Percentiles rank a stretch among this genome's conserved stretches.
Evolutionary conservation across 2,113 vertebrate species (phyloP).

Genomic region (Limnothrissa miodon): DNA sequence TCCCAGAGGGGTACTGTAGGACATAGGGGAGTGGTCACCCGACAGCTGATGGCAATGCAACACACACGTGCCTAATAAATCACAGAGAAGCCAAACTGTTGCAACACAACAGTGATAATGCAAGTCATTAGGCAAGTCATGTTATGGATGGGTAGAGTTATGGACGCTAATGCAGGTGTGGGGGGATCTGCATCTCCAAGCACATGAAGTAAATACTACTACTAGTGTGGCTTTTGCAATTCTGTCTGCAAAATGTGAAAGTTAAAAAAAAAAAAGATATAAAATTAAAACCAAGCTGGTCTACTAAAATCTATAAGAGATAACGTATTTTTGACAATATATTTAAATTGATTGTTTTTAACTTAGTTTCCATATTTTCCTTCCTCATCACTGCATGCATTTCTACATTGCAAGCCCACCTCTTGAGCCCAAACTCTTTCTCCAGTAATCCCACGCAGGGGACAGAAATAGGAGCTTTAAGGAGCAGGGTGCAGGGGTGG

Average conservation of each 20-base stretch:
- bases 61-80: conserved; percentile 39
- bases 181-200: conserved; percentile 37
- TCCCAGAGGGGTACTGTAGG: conserved; percentile 15
- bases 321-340: neutral
- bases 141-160: no score
- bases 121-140: conserved; percentile 50
- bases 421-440: neutral
- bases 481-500: neutral
- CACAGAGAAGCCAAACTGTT: conserved; percentile 47
- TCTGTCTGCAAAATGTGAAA: neutral
- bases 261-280: conserved; percentile 44
- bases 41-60: conserved; percentile 34
- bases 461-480: neutral
- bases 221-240: neutral
- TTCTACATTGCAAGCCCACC: neutral
- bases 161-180: conserved; percentile 46
- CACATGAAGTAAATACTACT: conserved; percentile 48
- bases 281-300: conserved; percentile 34
- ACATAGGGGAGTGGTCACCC: conserved; percentile 25
- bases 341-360: neutral
- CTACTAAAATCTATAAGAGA: no score
- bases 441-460: conserved; percentile 5
- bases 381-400: neutral
- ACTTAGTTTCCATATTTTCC: no score
- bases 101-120: conserved; percentile 46